Evolutionary conservation across 2,113 vertebrate genomes (phyloP), one percentile per base, ranked within the genome.

Genomic region (Pyxicephalus adspersus): DNA sequence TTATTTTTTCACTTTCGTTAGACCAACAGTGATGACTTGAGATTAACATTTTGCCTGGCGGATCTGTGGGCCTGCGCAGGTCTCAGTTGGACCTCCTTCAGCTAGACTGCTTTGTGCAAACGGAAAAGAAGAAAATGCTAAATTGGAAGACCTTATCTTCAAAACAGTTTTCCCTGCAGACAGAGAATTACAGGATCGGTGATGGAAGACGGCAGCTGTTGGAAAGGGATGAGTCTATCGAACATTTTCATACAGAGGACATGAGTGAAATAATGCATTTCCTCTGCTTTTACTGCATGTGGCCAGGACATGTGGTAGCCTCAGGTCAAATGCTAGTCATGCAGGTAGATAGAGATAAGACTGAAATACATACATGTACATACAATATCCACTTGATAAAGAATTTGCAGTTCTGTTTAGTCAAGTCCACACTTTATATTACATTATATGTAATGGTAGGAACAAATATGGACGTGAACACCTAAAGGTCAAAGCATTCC

Each of bases 81-180:
- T 70, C 67, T 3, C 25, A 19, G 50, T n/a, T 17, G 50, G 18
- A 71, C 45, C 67, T 71, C 67, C 50, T 54, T 50, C 7, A 3
- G 57, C 22, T 38, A 58, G 20, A 61, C 45, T 75, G 58, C 73
- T 63, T 63, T 63, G 26, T 76, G 22, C 3, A 25, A 34, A 76
- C 18, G 50, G 31, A 63, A 51, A 70, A 70, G 50, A 63, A 50
- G 23, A 76, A 68, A 63, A 63, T 26, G 34, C 57, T 76, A 61
- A 76, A 76, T 63, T 60, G 60, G 73, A 60, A 63, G 60, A 76
- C 31, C 34, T 63, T 50, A 76, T 76, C 73, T 50, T 76, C 57
- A 76, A 63, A 76, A 45, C 73, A 5, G 2, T 50, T 26, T 22
- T 45, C 55, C 67, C 71, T 20, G 17, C 31, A 76, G 55, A 76